These are phyloP conservation scores for Terebella lapidaria DNA, from an alignment of 2,888 invertebrate species.

Conservation along the genomic window DNA sequence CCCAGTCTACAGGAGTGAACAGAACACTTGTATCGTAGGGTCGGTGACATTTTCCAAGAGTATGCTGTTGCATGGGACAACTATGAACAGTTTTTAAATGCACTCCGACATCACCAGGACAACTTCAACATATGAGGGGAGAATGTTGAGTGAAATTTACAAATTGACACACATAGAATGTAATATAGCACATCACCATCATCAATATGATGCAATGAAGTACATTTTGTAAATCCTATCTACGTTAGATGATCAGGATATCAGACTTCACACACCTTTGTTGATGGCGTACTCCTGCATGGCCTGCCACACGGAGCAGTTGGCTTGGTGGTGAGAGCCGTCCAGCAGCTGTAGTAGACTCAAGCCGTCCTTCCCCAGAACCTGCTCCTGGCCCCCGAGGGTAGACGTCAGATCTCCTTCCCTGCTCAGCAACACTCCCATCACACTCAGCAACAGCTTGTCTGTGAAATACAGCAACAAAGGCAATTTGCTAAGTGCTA, in stretches of 20 bases:
- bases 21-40: not conserved
- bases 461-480: no score
- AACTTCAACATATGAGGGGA: no score
- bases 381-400: not conserved
- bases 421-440: not conserved
- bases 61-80: not conserved
- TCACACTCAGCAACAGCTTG: not conserved
- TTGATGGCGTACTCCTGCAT: slow-evolving; percentile 37
- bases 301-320: slow-evolving; percentile 27
- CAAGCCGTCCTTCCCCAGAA: not conserved
- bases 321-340: slow-evolving; percentile 30
- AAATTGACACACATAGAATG: no score
- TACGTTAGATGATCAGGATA: no score
- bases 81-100: no score
- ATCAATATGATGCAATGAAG: no score
- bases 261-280: slow-evolving; percentile 38
- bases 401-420: not conserved
- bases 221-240: no score
- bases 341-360: not conserved
- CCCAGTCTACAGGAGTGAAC: slow-evolving; percentile 51
- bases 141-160: no score
- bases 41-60: not conserved
- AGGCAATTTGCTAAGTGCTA: no score
- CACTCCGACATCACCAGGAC: no score
- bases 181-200: no score